Conservation (phyloP, 2,113 vertebrate genomes). For the Phylloscopus whistleri region DNA sequence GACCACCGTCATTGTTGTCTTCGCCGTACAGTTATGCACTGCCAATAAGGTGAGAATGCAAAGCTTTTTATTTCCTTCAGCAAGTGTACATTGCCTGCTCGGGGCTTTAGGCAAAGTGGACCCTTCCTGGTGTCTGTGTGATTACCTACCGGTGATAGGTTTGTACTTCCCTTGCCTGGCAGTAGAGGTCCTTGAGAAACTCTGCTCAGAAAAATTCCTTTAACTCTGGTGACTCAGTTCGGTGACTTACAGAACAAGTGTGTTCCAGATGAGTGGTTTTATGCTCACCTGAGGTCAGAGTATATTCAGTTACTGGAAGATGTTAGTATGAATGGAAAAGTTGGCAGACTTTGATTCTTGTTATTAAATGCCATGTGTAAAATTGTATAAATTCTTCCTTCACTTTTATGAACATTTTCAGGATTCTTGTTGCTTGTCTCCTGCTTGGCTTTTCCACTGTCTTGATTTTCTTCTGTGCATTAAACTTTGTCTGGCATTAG, state of each 20-base stretch:
- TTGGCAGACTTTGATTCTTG: not conserved
- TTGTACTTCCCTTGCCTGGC: slow-evolving; percentile 50
- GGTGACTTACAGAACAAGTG: not conserved
- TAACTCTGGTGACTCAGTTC: not conserved
- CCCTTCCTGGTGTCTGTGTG: not conserved
- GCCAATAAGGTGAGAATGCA: slow-evolving; percentile 68
- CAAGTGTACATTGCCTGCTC: not conserved
- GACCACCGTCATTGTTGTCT: not conserved
- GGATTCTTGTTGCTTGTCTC: slow-evolving; percentile 12
- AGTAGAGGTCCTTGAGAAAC: slow-evolving; percentile 58
- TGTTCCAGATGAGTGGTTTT: slow-evolving; percentile 2
- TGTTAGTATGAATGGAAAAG: not conserved
- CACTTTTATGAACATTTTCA: not conserved
- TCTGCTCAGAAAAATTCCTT: not conserved
- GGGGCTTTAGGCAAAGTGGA: not conserved
- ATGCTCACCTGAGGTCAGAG: not conserved
- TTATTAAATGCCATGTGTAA: not conserved
- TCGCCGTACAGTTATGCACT: slow-evolving; percentile 2
- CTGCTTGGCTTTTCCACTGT: slow-evolving; percentile 47
- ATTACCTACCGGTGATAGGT: not conserved
- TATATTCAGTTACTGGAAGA: not conserved
- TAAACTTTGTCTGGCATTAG: not conserved
- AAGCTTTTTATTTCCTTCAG: not conserved
- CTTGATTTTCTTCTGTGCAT: slow-evolving; percentile 39
- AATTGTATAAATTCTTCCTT: not conserved